Conservation (phyloP, 2,888 invertebrate species). For the Apamea crenata region DNA sequence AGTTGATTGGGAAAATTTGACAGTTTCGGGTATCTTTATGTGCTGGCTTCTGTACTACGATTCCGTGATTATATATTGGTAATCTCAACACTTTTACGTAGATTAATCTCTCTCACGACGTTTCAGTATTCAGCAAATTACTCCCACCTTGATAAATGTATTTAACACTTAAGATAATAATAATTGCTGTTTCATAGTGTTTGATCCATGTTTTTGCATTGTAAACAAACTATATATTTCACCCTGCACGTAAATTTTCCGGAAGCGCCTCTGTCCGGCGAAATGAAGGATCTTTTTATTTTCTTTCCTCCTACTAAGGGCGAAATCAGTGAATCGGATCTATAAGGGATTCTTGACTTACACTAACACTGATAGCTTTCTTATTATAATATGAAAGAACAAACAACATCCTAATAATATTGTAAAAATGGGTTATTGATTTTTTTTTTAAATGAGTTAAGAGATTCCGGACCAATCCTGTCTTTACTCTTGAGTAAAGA, state of each 20-base stretch:
- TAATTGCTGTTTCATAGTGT: slow-evolving; percentile 40
- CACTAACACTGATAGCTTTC: slow-evolving; percentile 45
- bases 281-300: slow-evolving; percentile 56
- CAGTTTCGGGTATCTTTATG: no score
- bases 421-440: no score
- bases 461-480: no score
- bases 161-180: slow-evolving; percentile 20
- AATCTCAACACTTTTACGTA: slow-evolving; percentile 4
- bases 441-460: no score
- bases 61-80: not conserved
- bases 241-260: slow-evolving; percentile 53
- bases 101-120: not conserved
- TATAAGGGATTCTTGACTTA: slow-evolving; percentile 52
- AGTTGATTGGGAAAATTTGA: no score
- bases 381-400: slow-evolving; percentile 47
- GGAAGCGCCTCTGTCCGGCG: slow-evolving; percentile 52
- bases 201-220: slow-evolving; percentile 37
- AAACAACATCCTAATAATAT: no score
- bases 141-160: not conserved
- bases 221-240: slow-evolving; percentile 50
- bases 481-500: no score
- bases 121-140: not conserved
- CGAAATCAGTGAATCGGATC: slow-evolving; percentile 61
- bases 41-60: not conserved
- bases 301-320: slow-evolving; percentile 39